Evolutionary conservation across 2,888 invertebrate genomes (phyloP).

Genomic region (Clivina fossor): DNA sequence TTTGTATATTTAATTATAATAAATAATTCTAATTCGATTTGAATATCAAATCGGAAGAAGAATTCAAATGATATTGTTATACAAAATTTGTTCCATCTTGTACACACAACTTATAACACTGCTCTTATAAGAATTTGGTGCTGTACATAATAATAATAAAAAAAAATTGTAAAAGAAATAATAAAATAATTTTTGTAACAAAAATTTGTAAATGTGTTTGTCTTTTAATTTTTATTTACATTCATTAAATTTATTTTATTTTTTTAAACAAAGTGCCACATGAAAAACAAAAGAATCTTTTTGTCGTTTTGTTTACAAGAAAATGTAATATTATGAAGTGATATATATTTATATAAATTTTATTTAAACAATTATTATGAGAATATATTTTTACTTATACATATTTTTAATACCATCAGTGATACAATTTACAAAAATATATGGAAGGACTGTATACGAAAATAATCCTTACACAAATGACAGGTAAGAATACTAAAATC

Average conservation of each 20-base stretch:
- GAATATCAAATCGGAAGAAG: slow-evolving; percentile 25
- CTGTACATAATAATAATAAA: slow-evolving; percentile 2
- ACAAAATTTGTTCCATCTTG: slow-evolving; percentile 10
- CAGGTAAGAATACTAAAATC: slow-evolving; percentile 15
- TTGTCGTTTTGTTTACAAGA: slow-evolving; percentile 2
- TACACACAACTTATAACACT: slow-evolving; percentile 20
- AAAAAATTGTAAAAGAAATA: slow-evolving; percentile 22
- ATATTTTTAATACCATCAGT: slow-evolving; percentile 19
- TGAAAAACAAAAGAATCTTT: slow-evolving; percentile 16
- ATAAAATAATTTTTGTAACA: slow-evolving; percentile 33
- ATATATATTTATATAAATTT: slow-evolving; percentile 17
- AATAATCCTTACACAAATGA: slow-evolving; percentile 13
- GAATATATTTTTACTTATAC: slow-evolving; percentile 20
- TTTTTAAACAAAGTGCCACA: background rate
- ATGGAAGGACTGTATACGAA: slow-evolving; percentile 7
- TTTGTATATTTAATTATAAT: slow-evolving; percentile 14
- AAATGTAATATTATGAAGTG: slow-evolving; percentile 13
- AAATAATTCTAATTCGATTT: slow-evolving; percentile 28
- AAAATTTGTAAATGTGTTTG: background rate
- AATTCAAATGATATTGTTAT: slow-evolving; percentile 15
- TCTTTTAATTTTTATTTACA: background rate
- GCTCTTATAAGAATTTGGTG: slow-evolving; percentile 29
- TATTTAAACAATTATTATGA: too few species aligned
- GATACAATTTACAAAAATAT: slow-evolving; percentile 4
- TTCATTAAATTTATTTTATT: background rate